Base-by-base conservation (phyloP, 2,113 vertebrate genomes). In the Oncorhynchus clarkii region DNA sequence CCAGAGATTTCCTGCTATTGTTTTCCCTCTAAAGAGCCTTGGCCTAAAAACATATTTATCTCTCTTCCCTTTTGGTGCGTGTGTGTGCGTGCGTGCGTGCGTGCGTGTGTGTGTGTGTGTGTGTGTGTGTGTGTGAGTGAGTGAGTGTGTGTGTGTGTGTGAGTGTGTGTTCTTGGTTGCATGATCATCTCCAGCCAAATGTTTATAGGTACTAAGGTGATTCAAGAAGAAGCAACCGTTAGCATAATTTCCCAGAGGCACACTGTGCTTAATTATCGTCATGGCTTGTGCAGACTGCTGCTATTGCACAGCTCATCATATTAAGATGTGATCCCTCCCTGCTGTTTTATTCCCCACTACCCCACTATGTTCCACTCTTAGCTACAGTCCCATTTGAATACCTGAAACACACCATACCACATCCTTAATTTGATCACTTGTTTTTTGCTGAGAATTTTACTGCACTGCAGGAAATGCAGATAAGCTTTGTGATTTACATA, bases 221-320 rank as follows among this genome's bases (percentile, higher is more conserved):
- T 84, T 34, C 51, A 71, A 84, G 82, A 74, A 82, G 68, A 57
- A 54, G 14, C 51, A 45, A 69, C 78, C 84, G 83, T 92, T 88
- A 90, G 84, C 88, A 88, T 92, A 84, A 92, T 92, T 91, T 92
- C 90, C 90, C 90, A 86, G 82, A 87, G 91, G 89, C 75, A 4
- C 82, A 67, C 74, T 72, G 86, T 84, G 89, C 87, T 87, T 89
- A 89, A 90, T 91, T 87, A 89, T 90, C 88, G 88, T 77, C 83
- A 84, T 76, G 84, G 79, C 87, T 86, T 82, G 80, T 86, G 84
- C 85, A 88, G 88, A 80, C 78, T 75, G 31, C 75, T 84, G 83
- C 84, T 74, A 31, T 75, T 84, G 83, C 83, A 45, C 79, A 83
- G 82, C 89, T 89, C 86, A 85, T 89, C 89, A 81, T 88, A 87